Conservation (phyloP, 2,888 invertebrate genomes). For the Drosophila barbarae region DNA sequence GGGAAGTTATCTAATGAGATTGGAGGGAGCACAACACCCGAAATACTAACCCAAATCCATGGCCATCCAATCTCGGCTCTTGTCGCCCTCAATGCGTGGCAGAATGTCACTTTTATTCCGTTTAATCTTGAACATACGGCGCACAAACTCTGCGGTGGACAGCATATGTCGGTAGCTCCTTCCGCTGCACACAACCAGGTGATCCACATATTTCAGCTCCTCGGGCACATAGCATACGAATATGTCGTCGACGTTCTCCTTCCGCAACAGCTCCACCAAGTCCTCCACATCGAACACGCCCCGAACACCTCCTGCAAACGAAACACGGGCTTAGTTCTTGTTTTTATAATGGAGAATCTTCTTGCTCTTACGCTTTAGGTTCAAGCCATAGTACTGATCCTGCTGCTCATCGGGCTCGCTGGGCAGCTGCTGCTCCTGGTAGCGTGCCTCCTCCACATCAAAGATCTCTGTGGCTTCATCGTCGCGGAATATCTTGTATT, state of each 20-base stretch:
- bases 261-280: slow-evolving; percentile 86
- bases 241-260: slow-evolving; percentile 89
- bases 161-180: slow-evolving; percentile 87
- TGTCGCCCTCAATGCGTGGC: slow-evolving; percentile 89
- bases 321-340: background rate
- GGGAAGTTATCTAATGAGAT: background rate
- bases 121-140: slow-evolving; percentile 88
- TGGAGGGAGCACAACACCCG: no score
- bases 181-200: slow-evolving; percentile 89
- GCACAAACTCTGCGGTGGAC: slow-evolving; percentile 87
- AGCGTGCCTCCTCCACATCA: slow-evolving; percentile 86
- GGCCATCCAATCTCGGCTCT: slow-evolving; percentile 91
- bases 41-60: slow-evolving; percentile 88
- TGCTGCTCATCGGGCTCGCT: slow-evolving; percentile 19
- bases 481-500: slow-evolving; percentile 87
- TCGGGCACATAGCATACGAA: slow-evolving; percentile 89
- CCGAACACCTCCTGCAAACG: slow-evolving; percentile 85
- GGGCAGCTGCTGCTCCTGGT: slow-evolving; percentile 53
- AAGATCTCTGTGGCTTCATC: slow-evolving; percentile 85
- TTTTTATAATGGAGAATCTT: fast-evolving
- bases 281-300: slow-evolving; percentile 96
- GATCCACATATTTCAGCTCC: slow-evolving; percentile 89
- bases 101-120: slow-evolving; percentile 83
- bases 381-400: slow-evolving; percentile 79
- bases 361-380: slow-evolving; percentile 81